Evolutionary conservation across 2,888 invertebrate genomes (phyloP), one percentile per base, ranked within the genome.

Genomic region (Lottia scabra): DNA sequence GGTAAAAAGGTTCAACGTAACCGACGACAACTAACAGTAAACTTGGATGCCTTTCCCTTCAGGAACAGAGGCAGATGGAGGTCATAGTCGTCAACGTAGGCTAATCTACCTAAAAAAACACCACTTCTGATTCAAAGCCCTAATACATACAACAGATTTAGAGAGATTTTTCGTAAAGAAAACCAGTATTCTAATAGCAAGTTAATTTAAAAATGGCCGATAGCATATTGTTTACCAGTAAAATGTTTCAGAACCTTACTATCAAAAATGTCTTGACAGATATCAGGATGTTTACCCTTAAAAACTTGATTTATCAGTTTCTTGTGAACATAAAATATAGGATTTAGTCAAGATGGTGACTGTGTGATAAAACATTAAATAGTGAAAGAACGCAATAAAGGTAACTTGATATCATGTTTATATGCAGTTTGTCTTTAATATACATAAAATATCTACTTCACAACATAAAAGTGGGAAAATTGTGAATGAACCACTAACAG

Each of bases 201-300:
- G n/a, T n/a, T n/a, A n/a, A n/a, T n/a, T n/a, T 38, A 1, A 38
- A 38, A 38, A 38, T 38, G 38, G 38, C 38, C 38, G 38, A 38
- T 6, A 38, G 10, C 30, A 30, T 30, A 30, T 30, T 30, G 30
- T 4, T 4, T 2, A 30, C 30, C 38, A 38, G 38, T 38, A 1
- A 38, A 38, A 38, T 8, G 8, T 5, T 10, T 10, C 38, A 38
- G 38, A 38, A 10, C 38, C 38, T 5, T 6, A 2, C 23, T 56
- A 56, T 56, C 56, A 56, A 23, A 12, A 56, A 23, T 19, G 19
- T 56, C 56, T 23, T 19, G 13, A 12, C 56, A 56, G 56, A 56
- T 56, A 56, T 38, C 56, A 56, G 56, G 56, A 56, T 56, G 56
- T 56, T 56, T 56, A 56, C 19, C 56, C 23, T 56, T 56, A 56